phyloP scores from a whole-genome alignment of 2,797 vertebrate genomes.

The Alauda arvensis region DNA sequence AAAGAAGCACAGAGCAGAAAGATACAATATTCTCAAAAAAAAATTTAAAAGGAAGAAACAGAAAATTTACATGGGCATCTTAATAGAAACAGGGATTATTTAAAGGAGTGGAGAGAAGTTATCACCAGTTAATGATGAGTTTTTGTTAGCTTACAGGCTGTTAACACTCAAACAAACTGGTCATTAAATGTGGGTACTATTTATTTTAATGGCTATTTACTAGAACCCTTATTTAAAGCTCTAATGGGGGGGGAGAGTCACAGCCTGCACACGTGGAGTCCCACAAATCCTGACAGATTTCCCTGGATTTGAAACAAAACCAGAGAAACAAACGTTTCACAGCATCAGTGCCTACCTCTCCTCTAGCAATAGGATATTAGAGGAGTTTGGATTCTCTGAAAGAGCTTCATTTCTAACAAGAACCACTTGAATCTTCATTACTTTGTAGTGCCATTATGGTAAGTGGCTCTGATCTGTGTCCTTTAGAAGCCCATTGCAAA shows the following conservation, averaged over 20 bases:
- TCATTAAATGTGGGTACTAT: conserved; percentile 75
- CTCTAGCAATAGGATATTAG: conserved; percentile 42
- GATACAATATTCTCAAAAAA: background rate
- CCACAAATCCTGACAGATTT: conserved; percentile 35
- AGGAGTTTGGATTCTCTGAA: conserved; percentile 50
- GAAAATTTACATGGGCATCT: conserved; percentile 22
- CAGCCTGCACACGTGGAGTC: conserved; percentile 45
- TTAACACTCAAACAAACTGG: conserved; percentile 78
- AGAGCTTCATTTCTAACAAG: conserved; percentile 66
- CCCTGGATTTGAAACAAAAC: conserved; percentile 36
- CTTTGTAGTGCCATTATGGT: conserved; percentile 68
- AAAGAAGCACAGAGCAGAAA: background rate
- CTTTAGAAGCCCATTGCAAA: conserved; percentile 58
- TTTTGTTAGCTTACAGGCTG: conserved; percentile 79
- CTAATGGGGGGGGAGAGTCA: conserved; percentile 57
- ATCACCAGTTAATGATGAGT: conserved; percentile 76
- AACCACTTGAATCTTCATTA: conserved; percentile 75
- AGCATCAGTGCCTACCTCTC: conserved; percentile 24
- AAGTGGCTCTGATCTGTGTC: conserved; percentile 68
- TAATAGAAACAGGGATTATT: conserved; percentile 62
- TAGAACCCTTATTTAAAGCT: conserved; percentile 64
- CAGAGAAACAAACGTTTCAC: conserved; percentile 21
- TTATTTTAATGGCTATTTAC: conserved; percentile 74
- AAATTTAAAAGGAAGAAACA: background rate
- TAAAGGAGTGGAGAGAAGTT: conserved; percentile 67